Percentiles rank a stretch among this genome's conserved stretches.
phyloP scores from a whole-genome alignment of 2,113 vertebrate species.

The Melanerpes formicivorus region DNA sequence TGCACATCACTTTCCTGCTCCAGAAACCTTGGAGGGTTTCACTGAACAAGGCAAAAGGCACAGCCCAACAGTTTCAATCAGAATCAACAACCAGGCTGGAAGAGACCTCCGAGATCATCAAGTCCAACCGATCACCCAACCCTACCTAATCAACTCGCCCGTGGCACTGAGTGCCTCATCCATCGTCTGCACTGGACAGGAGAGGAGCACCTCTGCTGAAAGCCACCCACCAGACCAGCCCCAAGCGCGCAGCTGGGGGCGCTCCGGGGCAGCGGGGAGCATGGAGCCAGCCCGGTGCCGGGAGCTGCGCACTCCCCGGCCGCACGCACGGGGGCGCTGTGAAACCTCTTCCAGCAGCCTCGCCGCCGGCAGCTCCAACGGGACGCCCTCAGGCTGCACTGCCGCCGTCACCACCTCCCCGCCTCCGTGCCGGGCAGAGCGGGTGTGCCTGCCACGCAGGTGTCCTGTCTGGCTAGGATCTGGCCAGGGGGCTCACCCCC shows the following conservation, averaged over 20 bases:
- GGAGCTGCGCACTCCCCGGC: background rate
- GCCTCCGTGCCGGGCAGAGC: rapidly evolving
- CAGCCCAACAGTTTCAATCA: background rate
- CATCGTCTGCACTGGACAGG: too few relatives aligned
- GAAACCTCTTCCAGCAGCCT: background rate
- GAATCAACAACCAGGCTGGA: too few relatives aligned
- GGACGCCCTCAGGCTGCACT: background rate
- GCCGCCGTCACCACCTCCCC: background rate
- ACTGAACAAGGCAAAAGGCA: background rate
- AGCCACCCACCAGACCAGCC: background rate
- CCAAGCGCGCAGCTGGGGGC: background rate
- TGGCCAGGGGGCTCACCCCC: background rate
- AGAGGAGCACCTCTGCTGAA: background rate
- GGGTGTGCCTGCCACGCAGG: background rate
- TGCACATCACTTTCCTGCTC: background rate
- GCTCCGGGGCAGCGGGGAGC: background rate
- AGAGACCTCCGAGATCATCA: too few relatives aligned
- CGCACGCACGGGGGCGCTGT: background rate
- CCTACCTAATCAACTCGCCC: too few relatives aligned
- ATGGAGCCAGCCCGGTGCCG: rapidly evolving
- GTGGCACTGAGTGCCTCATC: too few relatives aligned
- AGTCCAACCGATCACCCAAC: too few relatives aligned
- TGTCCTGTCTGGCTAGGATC: background rate
- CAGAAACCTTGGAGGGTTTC: background rate
- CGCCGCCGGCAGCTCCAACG: rapidly evolving